Conservation (phyloP, 1,140 invertebrate species). For the Sitophilus oryzae region DNA sequence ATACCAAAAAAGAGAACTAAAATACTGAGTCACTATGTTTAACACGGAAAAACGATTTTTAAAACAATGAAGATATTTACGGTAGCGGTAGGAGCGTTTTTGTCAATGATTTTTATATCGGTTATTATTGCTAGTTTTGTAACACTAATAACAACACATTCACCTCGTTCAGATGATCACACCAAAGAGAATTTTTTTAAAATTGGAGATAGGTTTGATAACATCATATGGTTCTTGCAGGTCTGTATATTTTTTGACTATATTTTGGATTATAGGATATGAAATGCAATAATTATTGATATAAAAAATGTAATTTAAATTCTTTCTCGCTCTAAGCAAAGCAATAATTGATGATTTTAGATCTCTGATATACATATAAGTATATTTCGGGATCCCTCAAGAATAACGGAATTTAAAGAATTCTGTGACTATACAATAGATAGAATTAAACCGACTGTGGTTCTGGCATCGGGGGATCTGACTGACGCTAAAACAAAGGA, state of each 20-base stretch:
- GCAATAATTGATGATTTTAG: slow-evolving; percentile 46
- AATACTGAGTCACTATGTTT: slow-evolving; percentile 9
- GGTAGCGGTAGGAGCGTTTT: slow-evolving; percentile 45
- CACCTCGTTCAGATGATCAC: slow-evolving; percentile 20
- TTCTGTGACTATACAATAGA: slow-evolving; percentile 74
- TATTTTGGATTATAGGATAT: not conserved
- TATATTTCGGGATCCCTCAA: slow-evolving; percentile 68
- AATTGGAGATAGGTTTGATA: slow-evolving; percentile 50
- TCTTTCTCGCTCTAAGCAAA: not conserved
- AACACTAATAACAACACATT: slow-evolving; percentile 50
- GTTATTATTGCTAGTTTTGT: slow-evolving; percentile 52
- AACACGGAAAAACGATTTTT: slow-evolving; percentile 4
- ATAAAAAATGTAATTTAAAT: not conserved
- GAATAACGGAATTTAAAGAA: slow-evolving; percentile 70
- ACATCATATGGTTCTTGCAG: slow-evolving; percentile 73
- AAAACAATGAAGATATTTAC: slow-evolving; percentile 49
- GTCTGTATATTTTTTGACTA: slow-evolving; percentile 45
- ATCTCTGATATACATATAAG: slow-evolving; percentile 88
- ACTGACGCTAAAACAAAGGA: slow-evolving; percentile 82
- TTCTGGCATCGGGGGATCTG: slow-evolving; percentile 81
- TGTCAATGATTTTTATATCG: slow-evolving; percentile 50
- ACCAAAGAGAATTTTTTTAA: slow-evolving; percentile 25
- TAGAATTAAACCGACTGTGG: slow-evolving; percentile 70
- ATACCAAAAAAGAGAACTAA: not conserved
- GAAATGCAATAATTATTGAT: slow-evolving; percentile 9